These are phyloP conservation scores for Callyntrura guangdongensis DNA, from an alignment of 2,888 invertebrate species.

Conservation along the genomic window DNA sequence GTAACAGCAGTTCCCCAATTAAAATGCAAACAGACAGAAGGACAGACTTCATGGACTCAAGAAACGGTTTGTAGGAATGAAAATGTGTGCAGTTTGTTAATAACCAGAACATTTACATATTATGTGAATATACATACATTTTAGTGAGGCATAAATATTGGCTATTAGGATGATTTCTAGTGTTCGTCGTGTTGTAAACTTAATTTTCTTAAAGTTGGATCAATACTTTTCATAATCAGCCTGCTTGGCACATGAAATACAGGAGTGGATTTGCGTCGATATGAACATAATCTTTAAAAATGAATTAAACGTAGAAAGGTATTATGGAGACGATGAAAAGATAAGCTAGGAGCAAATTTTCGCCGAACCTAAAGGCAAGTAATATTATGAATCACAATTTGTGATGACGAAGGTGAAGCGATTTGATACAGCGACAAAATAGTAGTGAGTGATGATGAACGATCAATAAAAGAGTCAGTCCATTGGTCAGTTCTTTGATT, in stretches of 20 bases:
- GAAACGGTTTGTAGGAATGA: too few relatives aligned
- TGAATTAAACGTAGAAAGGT: not conserved
- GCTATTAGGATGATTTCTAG: not conserved
- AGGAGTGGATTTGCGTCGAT: not conserved
- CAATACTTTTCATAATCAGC: constrained; percentile 27
- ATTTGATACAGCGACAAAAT: not conserved
- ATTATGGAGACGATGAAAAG: constrained; percentile 3
- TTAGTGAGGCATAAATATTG: too few relatives aligned
- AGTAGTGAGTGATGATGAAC: not conserved
- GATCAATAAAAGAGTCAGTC: constrained; percentile 44
- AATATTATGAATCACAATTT: too few relatives aligned
- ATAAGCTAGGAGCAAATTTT: not conserved
- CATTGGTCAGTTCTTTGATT: not conserved
- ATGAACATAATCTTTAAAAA: not conserved
- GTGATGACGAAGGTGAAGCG: constrained; percentile 43
- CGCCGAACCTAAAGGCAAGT: not conserved
- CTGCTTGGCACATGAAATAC: not conserved
- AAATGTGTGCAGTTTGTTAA: too few relatives aligned
- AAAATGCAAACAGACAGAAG: too few relatives aligned
- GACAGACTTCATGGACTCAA: too few relatives aligned
- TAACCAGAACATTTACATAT: too few relatives aligned
- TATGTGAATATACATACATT: too few relatives aligned
- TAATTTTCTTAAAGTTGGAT: constrained; percentile 28
- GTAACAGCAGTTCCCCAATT: too few relatives aligned
- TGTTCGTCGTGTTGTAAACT: not conserved